Conservation (phyloP, 2,797 vertebrate genomes). For the Linurgus olivaceus region DNA sequence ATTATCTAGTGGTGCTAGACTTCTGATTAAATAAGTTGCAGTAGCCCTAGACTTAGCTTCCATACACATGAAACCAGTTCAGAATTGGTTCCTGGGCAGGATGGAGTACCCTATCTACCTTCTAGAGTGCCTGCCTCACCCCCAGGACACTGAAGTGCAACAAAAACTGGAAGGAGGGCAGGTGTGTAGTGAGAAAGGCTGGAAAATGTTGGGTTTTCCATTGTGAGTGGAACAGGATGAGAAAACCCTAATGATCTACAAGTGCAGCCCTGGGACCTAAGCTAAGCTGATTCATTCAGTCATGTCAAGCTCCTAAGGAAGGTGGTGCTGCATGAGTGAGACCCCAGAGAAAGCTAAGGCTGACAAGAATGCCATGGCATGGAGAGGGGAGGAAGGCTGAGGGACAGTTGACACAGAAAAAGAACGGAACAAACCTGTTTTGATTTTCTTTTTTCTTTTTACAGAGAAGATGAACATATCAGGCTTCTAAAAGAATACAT, state of each 20-base stretch:
- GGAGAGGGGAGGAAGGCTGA: neutral
- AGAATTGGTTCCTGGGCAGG: neutral
- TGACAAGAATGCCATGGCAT: rapidly evolving
- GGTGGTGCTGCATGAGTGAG: neutral
- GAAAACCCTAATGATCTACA: neutral
- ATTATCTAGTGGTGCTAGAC: neutral
- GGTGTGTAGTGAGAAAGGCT: rapidly evolving
- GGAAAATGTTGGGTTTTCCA: neutral
- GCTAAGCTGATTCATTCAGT: neutral
- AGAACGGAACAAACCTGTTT: neutral
- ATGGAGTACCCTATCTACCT: neutral
- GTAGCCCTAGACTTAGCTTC: neutral
- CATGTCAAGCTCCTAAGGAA: neutral
- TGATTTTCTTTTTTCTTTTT: neutral
- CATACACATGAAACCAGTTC: neutral
- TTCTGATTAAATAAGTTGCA: neutral
- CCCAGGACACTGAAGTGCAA: neutral
- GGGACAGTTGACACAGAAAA: neutral
- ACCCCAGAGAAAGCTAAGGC: neutral
- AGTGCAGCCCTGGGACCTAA: neutral
- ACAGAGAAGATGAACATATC: neutral
- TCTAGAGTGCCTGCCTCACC: neutral
- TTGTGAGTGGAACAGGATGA: neutral
- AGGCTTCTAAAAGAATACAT: neutral
- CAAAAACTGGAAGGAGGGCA: neutral